Conservation (phyloP, 2,113 vertebrate genomes). For the Pandion haliaetus region DNA sequence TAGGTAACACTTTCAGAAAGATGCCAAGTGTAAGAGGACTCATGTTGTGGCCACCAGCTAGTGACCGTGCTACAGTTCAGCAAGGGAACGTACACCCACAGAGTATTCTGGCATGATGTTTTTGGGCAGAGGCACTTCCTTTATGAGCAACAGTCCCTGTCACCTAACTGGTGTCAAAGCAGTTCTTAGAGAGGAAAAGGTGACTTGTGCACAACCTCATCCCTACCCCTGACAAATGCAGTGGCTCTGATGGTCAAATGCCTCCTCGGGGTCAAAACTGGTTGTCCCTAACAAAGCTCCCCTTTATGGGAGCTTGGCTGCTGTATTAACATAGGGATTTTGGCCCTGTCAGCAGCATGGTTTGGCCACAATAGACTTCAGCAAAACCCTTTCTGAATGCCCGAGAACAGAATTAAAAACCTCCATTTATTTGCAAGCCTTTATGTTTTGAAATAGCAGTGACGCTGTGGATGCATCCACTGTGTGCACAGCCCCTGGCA, state of each 20-base stretch:
- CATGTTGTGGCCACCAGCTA: neutral
- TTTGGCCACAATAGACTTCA: neutral
- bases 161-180: neutral
- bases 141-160: neutral
- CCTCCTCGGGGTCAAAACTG: neutral
- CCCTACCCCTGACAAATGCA: neutral
- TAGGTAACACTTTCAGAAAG: neutral
- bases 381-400: neutral
- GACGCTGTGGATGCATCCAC: rapidly evolving
- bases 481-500: neutral
- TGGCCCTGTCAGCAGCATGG: neutral
- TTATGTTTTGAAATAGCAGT: neutral
- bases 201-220: neutral
- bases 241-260: neutral
- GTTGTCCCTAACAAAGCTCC: neutral
- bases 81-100: neutral
- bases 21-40: neutral
- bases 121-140: neutral
- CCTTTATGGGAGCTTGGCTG: neutral
- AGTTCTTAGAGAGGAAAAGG: neutral
- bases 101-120: rapidly evolving
- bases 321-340: neutral
- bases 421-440: neutral
- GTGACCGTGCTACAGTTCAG: neutral
- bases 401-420: neutral